A percentile compares a stretch with the other conserved stretches of the same genome.
Conservation (phyloP, 1,140 invertebrate genomes). For the Pararge aegeria region DNA sequence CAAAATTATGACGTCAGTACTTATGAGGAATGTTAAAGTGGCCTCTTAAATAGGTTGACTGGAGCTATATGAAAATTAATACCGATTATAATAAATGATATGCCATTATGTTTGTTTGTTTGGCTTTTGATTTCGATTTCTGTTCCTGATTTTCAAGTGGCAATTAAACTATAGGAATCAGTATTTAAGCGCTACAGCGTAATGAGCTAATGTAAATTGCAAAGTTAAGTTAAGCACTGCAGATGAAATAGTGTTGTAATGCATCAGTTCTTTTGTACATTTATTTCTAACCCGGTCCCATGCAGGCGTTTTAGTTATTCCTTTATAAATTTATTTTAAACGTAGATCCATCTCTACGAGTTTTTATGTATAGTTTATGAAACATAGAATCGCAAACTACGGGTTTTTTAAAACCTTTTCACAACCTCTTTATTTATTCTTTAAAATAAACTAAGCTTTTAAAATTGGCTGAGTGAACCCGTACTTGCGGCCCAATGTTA, state of each 20-base stretch:
- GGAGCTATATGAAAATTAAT: background rate
- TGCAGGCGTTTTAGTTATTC: conserved; percentile 56
- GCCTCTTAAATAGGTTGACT: too few relatives aligned
- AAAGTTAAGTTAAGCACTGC: conserved; percentile 32
- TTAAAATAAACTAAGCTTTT: conserved; percentile 66
- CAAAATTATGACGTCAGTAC: too few relatives aligned
- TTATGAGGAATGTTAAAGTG: too few relatives aligned
- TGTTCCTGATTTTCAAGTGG: background rate
- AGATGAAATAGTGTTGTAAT: conserved; percentile 39
- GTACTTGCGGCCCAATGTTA: conserved; percentile 44
- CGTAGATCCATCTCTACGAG: conserved; percentile 54
- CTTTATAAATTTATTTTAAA: conserved; percentile 43
- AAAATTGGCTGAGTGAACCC: conserved; percentile 66
- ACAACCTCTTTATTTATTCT: conserved; percentile 64
- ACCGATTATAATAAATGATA: background rate
- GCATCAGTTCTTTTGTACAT: conserved; percentile 53
- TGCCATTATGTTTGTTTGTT: background rate
- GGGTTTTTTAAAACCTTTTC: conserved; percentile 54
- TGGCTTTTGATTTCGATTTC: background rate
- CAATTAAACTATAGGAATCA: background rate
- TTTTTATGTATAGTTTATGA: conserved; percentile 60
- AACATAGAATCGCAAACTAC: conserved; percentile 52
- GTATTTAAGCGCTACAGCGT: background rate
- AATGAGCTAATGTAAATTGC: conserved; percentile 9
- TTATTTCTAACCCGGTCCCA: conserved; percentile 59